These are phyloP conservation scores for Teleogryllus oceanicus DNA, from an alignment of 2,888 invertebrate species.

Conservation along the genomic window DNA sequence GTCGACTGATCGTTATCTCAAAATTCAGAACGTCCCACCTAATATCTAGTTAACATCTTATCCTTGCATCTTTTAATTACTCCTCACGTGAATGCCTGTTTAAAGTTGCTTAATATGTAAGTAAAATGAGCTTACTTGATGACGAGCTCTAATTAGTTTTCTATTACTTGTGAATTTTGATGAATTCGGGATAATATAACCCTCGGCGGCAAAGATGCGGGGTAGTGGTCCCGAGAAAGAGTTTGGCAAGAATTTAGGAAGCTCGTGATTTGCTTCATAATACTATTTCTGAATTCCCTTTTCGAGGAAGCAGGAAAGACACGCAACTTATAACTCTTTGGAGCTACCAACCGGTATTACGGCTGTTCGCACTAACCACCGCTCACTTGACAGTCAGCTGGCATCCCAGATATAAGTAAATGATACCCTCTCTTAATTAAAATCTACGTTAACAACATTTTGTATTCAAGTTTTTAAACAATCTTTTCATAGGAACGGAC, in stretches of 20 bases:
- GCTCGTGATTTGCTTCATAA: neutral
- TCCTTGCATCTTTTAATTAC: slow-evolving; percentile 11
- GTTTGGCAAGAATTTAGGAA: neutral
- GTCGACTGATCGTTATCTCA: slow-evolving; percentile 7
- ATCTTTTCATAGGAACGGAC: too few relatives aligned
- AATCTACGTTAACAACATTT: too few relatives aligned
- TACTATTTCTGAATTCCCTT: neutral
- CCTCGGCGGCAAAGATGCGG: neutral
- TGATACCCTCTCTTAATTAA: too few relatives aligned
- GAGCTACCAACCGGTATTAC: too few relatives aligned
- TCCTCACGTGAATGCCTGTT: slow-evolving; percentile 18
- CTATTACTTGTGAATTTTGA: slow-evolving; percentile 6
- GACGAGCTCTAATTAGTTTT: slow-evolving; percentile 10
- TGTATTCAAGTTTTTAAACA: too few relatives aligned
- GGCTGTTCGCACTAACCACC: too few relatives aligned
- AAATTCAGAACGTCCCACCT: slow-evolving; percentile 10
- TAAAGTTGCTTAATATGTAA: slow-evolving; percentile 18
- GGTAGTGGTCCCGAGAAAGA: neutral
- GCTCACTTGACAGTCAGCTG: too few relatives aligned
- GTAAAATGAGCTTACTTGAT: slow-evolving; percentile 9
- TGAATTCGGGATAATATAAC: neutral
- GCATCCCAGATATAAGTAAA: too few relatives aligned
- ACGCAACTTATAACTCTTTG: too few relatives aligned
- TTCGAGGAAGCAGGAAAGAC: neutral
- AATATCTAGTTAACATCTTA: slow-evolving; percentile 18